Evolutionary conservation across 2,888 invertebrate genomes (phyloP), one percentile per base, ranked within the genome.

Genomic region (Phrixothrix hirtus): DNA sequence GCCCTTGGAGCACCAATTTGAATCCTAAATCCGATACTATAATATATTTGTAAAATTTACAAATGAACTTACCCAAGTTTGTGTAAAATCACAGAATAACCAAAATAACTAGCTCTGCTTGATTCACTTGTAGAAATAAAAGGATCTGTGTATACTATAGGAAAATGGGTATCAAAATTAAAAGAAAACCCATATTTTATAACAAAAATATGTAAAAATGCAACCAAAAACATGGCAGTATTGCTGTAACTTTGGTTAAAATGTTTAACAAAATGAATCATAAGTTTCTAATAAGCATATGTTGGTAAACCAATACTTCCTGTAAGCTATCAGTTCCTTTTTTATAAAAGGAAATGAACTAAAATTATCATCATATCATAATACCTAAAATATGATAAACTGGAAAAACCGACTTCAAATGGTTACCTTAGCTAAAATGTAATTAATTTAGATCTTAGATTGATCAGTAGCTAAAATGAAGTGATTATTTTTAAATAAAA

Each of bases 1-100:
- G 67, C 69, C 42, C 70, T 63, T 0, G 75, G 76, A 2, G 74
- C 74, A 16, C 75, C 74, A 10, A 74, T 62, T 49, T 73, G 64
- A 17, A 75, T 46, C 65, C 68, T 67, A 37, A 0, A 44, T 36
- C 31, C 12, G n/a, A 57, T 32, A 30, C n/a, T 17, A 11, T n/a
- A 25, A 29, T 31, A 37, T 25, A 41, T 9, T n/a, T 31, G 7
- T 12, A 9, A 14, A 26, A 41, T 13, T 1, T 11, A n/a, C 1
- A 30, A 38, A 26, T 13, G 37, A 14, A 59, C 63, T 62, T 57
- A 67, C 68, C 68, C 67, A n/a, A 68, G 43, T 13, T 59, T 56
- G 30, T 67, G 67, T 6, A 74, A 48, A 15, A 71, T 62, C n/a
- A 72, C 64, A 2, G 74, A 70, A 60, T 64, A 75, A 21, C 75